phyloP scores from a whole-genome alignment of 2,113 vertebrate genomes.

The Polyodon spathula region DNA sequence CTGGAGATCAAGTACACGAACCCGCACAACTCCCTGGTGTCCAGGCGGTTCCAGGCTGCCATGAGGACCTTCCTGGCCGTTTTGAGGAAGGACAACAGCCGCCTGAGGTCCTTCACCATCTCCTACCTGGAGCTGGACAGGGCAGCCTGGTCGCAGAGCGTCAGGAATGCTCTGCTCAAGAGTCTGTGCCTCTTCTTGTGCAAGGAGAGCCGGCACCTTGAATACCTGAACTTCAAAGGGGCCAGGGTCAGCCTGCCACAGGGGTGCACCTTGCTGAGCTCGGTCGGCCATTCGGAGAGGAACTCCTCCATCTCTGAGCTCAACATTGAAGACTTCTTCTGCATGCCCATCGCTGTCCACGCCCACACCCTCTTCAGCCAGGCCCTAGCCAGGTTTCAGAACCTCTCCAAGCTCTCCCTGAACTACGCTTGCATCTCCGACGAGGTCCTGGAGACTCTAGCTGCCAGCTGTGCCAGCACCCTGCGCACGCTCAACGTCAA shows the following conservation, averaged over 20 bases:
- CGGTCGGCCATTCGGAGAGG: constrained; percentile 36
- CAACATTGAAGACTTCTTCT: constrained; percentile 56
- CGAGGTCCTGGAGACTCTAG: constrained; percentile 44
- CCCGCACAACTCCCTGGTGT: constrained; percentile 38
- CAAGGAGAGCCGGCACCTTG: constrained; percentile 40
- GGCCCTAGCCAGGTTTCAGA: constrained; percentile 40
- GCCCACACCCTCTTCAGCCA: constrained; percentile 42
- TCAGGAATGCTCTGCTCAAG: constrained; percentile 38
- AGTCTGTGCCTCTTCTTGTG: constrained; percentile 47
- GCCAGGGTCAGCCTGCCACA: constrained; percentile 48
- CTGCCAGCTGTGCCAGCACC: constrained; percentile 28
- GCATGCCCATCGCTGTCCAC: constrained; percentile 41
- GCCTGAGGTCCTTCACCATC: constrained; percentile 45
- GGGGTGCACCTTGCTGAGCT: constrained; percentile 49
- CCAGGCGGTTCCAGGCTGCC: constrained; percentile 49
- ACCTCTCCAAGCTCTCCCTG: constrained; percentile 41
- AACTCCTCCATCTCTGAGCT: constrained; percentile 34
- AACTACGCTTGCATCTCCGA: constrained; percentile 60
- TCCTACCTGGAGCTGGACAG: constrained; percentile 47
- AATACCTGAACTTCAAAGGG: constrained; percentile 47
- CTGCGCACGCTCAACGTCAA: constrained; percentile 51
- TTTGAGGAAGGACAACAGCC: constrained; percentile 39
- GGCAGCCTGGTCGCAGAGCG: constrained; percentile 42
- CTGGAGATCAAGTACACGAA: constrained; percentile 51
- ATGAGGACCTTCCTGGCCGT: constrained; percentile 42